Evolutionary conservation across 2,113 vertebrate genomes (phyloP).

Genomic region (Corapipo altera): DNA sequence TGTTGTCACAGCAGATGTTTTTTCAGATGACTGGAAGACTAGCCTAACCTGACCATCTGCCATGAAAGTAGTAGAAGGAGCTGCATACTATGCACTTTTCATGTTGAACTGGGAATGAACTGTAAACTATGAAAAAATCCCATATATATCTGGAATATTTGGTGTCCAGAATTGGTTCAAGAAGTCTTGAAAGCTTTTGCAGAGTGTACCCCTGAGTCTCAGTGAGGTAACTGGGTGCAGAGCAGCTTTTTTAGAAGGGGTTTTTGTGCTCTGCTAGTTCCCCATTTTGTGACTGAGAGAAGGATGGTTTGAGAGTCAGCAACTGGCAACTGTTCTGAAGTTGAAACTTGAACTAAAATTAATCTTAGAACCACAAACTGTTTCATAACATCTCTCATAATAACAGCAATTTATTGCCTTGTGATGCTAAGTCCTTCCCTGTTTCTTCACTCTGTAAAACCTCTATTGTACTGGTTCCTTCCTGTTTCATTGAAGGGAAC

Average conservation of each 20-base stretch:
- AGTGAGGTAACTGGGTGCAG: background rate
- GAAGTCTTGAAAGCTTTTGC: background rate
- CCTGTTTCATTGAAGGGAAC: constrained; percentile 49
- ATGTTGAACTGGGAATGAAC: background rate
- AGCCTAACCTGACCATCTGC: background rate
- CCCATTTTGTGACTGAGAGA: background rate
- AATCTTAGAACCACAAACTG: constrained; percentile 48
- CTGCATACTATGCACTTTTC: background rate
- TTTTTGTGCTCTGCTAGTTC: background rate
- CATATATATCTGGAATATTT: background rate
- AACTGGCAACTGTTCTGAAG: background rate
- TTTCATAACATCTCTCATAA: constrained; percentile 62
- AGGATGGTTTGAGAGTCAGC: background rate
- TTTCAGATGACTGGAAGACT: background rate
- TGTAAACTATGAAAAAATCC: background rate
- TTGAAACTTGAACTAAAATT: constrained; percentile 30
- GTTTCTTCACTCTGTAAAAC: constrained; percentile 27
- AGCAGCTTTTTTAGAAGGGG: background rate
- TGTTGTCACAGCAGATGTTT: background rate
- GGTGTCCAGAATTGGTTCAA: background rate
- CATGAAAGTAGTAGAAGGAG: background rate
- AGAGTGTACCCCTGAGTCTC: background rate
- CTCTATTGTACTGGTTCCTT: constrained; percentile 55
- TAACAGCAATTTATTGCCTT: constrained; percentile 39
- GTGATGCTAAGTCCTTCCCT: constrained; percentile 9